Base-by-base conservation (phyloP, 2,888 invertebrate genomes). In the Lasioglossum malachurum region DNA sequence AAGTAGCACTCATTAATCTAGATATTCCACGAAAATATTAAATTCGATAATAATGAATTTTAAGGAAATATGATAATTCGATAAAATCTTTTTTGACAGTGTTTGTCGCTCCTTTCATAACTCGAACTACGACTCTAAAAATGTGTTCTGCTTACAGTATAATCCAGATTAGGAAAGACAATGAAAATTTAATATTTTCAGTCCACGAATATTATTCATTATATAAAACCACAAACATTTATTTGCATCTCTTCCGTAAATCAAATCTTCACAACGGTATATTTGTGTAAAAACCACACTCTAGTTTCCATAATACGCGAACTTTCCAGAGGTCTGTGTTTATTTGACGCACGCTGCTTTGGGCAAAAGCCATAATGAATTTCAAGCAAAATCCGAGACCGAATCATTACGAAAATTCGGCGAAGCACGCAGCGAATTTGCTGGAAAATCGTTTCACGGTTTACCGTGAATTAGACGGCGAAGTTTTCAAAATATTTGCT, bases 401-500 rank as follows among this genome's bases (percentile, higher is more conserved):
- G n/a, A 71, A 41, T 41, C n/a, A n/a, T 71, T 23, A 44, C 44
- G n/a, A 44, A 44, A 27, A 41, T 16, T 27, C 44, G 72, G 12
- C 44, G 16, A 27, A 38, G 49, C 31, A 19, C 35, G 67, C 23
- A n/a, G 3, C 7, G 35, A 57, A 75, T 75, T 14, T 57, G 57
- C 16, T 23, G 10, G 31, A 53, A 49, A 53, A 44, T 74, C 19
- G 49, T 49, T 46, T 23, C 49, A 23, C 49, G 31, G 49, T 49
- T 23, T 35, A 23, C 19, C 35, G 49, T 4, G 49, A 31, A 49
- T 74, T 49, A 49, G 46, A 31, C 44, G 10, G 19, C 38, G 38
- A 71, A 41, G 38, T 71, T 73, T 49, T 23, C 19, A 31, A 73
- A 49, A 46, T 73, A 73, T 46, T 73, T 73, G 73, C 31, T 10